Evolutionary conservation across 2,888 invertebrate species (phyloP).

Genomic region (Megastigmus dorsalis): DNA sequence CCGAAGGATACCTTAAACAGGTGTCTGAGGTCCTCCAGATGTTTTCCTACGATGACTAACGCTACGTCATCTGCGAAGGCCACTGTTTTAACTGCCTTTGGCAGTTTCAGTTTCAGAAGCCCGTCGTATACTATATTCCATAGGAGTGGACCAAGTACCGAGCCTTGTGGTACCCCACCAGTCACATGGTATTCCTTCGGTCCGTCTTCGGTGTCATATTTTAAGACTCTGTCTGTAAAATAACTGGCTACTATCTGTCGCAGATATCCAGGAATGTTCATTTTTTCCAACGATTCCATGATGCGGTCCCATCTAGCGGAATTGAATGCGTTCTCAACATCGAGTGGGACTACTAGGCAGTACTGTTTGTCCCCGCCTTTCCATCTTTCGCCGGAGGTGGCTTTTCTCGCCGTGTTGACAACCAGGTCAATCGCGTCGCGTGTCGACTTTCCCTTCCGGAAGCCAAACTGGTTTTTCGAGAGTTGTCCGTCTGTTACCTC

Average conservation of each 20-base stretch:
- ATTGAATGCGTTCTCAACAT: too few species aligned
- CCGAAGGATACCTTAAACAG: background rate
- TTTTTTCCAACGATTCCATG: background rate
- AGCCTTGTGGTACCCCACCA: too few species aligned
- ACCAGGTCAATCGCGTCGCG: too few species aligned
- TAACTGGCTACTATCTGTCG: constrained; percentile 47
- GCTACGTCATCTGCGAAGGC: constrained; percentile 14
- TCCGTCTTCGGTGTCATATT: constrained; percentile 44
- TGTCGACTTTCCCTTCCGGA: too few species aligned
- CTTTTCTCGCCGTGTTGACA: too few species aligned
- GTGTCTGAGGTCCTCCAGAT: background rate
- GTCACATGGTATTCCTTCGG: too few species aligned
- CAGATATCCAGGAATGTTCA: constrained; percentile 47
- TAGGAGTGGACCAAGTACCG: background rate
- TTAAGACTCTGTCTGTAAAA: constrained; percentile 44
- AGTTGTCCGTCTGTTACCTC: background rate
- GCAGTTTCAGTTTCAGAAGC: background rate
- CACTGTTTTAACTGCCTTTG: background rate
- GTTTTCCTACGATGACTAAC: constrained; percentile 2
- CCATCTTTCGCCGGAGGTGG: constrained; percentile 12
- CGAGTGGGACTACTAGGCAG: too few species aligned
- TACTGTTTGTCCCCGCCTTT: constrained; percentile 8
- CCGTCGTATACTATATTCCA: background rate
- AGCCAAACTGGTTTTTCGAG: background rate
- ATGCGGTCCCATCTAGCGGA: constrained; percentile 1